Evolutionary conservation across 2,113 vertebrate species (phyloP), one percentile per base, ranked within the genome.

Genomic region (Sinocyclocheilus maitianheensis): DNA sequence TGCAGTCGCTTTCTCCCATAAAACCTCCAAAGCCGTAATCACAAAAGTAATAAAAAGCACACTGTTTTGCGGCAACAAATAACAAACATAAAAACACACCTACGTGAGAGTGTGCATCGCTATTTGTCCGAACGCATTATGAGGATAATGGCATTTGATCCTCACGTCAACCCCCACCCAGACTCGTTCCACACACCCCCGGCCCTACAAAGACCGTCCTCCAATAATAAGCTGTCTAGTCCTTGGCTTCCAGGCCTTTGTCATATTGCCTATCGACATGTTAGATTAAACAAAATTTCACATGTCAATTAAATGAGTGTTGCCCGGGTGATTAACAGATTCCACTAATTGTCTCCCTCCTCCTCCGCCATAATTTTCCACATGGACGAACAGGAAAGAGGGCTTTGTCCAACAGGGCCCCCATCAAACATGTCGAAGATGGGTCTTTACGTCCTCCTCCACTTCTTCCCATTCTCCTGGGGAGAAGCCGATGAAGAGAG

Each of bases 281-380:
- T 92, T 91, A 91, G 92, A 94, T 93, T 81, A 94, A 95, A 94
- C 91, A 91, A 92, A 91, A 95, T 93, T 94, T 95, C 91, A 93
- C 93, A 94, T 93, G 93, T 95, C 94, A 94, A 92, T 94, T 93
- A 93, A 94, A 94, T 94, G 91, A 94, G 92, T 91, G 92, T 93
- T 94, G 92, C 91, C 89, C 90, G 51, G 90, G 93, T 93, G 94
- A 95, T 94, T 94, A 95, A 91, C 91, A 94, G 92, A 93, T 93
- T 90, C 90, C 88, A 91, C 94, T 95, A 95, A 95, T 94, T 95
- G 93, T 91, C 77, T 77, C 88, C 78, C 91, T 85, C 88, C 85
- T 90, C 89, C 86, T 92, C 89, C 89, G 90, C 91, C 90, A 67
- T 84, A 91, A 94, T 95, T 95, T 95, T 96, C 94, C 94, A 94